Conservation (phyloP, 1,140 invertebrate species). For the Ylistrum balloti region DNA sequence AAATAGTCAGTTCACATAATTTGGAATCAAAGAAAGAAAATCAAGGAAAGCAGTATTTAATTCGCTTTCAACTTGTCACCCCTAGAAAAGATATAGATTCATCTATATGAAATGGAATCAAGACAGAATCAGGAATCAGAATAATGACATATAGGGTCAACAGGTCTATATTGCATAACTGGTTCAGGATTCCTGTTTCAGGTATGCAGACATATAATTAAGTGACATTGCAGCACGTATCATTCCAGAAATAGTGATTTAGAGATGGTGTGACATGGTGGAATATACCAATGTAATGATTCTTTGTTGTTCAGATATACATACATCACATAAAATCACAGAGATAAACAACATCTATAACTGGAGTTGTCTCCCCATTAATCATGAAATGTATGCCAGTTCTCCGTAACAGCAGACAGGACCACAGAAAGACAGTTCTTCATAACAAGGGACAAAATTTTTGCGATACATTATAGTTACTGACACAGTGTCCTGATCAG, state of each 20-base stretch:
- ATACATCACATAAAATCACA: too few species aligned
- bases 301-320: too few species aligned
- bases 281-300: neutral
- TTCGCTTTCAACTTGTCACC: slow-evolving; percentile 18
- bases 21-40: neutral
- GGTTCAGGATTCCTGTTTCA: neutral
- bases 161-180: neutral
- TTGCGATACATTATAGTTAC: too few species aligned
- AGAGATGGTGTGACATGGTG: neutral
- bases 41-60: neutral
- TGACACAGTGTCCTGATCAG: too few species aligned
- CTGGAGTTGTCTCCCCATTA: neutral
- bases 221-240: neutral
- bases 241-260: neutral
- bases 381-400: too few species aligned
- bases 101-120: neutral
- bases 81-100: neutral
- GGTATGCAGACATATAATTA: neutral
- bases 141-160: neutral
- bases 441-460: too few species aligned
- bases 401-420: too few species aligned
- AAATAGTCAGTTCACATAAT: neutral
- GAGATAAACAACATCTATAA: neutral
- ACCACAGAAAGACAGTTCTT: too few species aligned
- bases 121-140: neutral